Evolutionary conservation across 2,113 vertebrate species (phyloP), one percentile per base, ranked within the genome.

Genomic region (Raja brachyura): DNA sequence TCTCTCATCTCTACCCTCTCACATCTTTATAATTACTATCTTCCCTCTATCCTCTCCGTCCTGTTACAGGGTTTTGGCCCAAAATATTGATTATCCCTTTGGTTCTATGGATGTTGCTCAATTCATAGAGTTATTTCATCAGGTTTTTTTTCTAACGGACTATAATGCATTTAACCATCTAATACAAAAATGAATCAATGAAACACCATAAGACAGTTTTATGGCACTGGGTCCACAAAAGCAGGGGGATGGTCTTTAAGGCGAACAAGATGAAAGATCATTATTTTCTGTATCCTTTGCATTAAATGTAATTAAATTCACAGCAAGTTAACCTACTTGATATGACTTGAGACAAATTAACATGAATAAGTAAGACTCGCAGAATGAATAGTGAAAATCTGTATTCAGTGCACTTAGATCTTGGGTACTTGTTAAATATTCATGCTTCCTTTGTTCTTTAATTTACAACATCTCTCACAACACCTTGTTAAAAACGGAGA

Each of bases 401-500:
- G 68, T 39, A 92, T 92, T 92, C 90, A 20, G 11, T 28, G 39
- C 68, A 92, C 31, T 73, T 92, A 70, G 68, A 39, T 11, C 33
- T 13, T 6, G 33, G 90, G 33, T 39, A 73, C 88, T 88, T 92
- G 68, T 54, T 70, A 92, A 92, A 92, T 92, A 92, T 92, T 92
- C 66, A 92, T 92, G 22, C 33, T 54, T 86, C 31, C 56, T 88
- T 31, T 48, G 39, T 48, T n/a, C 59, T 88, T 63, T 61, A 61
- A 86, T 86, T 61, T 66, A 66, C 59, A 88, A 61, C 59, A 88
- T 88, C 28, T 33, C 59, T 18, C 1, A 16, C 59, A 88, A 16
- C 11, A 18, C 59, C 83, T 13, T 88, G 61, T 88, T 88, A 88
- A 88, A 66, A 83, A 66, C 28, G 31, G 59, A 16, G 83, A n/a